Base-by-base conservation (phyloP, 1,140 invertebrate genomes). In the Amphibalanus amphitrite region DNA sequence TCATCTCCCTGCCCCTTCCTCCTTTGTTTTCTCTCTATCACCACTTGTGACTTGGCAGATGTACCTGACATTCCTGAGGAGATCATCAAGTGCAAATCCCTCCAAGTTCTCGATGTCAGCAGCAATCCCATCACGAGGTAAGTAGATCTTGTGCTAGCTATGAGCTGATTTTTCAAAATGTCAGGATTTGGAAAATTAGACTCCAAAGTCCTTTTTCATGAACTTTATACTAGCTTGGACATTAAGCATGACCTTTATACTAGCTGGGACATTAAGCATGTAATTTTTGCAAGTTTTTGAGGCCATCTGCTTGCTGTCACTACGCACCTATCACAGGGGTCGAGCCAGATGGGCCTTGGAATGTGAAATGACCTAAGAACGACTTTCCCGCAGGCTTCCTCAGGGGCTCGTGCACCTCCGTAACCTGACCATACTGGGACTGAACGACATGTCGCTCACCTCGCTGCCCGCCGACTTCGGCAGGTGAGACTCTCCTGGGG, bases 371-470 rank as follows among this genome's bases (percentile, higher is more conserved):
- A 38, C 38, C 17, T 17, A 38, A 8, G 38, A 38, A 38, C 6
- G 38, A 38, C 17, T 8, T 38, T 38, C 38, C 38, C 38, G 38
- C 78, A 89, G 93, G 79, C 84, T 99, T 79, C 96, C 97, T 72
- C 86, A 90, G 65, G 94, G 95, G 28, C 95, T 99, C 80, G 93
- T 93, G 74, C 92, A 97, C 79, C 83, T 98, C 73, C 88, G 88
- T 75, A 94, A 95, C 79, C 85, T 99, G 74, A 97, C 93, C 75
- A 87, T 95, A 73, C 85, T 99, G 75, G 93, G 92, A 73, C 86
- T 99, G 72, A 98, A 98, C 83, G 96, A 99, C 82, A 94, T 97
- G 87, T 95, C 95, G 28, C 85, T 99, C 64, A 91, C 92, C 72
- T 89, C 90, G 80, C 84, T 99, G 77, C 97, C 97, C 71, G 83